Conservation (phyloP, 2,888 invertebrate species). For the Cantharis lateralis region DNA sequence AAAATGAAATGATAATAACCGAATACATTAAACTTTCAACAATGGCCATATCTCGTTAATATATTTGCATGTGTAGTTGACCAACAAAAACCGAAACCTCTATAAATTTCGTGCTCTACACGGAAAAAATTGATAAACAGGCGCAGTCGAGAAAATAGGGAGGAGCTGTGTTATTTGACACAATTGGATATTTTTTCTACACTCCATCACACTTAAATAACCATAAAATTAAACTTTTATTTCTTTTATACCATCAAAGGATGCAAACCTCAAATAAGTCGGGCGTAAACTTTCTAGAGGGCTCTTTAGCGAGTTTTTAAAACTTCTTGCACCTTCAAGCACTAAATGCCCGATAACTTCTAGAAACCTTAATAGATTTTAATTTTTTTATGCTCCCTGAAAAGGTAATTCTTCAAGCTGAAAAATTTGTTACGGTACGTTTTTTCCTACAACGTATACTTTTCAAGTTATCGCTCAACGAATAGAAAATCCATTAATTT, state of each 20-base stretch:
- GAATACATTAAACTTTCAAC: neutral
- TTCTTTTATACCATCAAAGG: neutral
- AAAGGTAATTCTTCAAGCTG: neutral
- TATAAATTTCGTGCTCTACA: neutral
- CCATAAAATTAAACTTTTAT: neutral
- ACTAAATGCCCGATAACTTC: neutral
- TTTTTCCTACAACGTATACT: neutral
- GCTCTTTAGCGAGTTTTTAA: neutral
- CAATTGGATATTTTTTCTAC: neutral
- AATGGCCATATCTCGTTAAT: neutral
- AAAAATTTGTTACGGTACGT: neutral
- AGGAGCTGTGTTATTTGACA: neutral
- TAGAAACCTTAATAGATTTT: neutral
- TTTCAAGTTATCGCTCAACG: neutral
- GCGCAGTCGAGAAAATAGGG: neutral
- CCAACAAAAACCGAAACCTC: neutral
- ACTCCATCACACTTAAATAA: neutral
- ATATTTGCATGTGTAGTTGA: neutral
- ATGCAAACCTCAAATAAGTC: neutral
- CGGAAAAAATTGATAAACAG: neutral
- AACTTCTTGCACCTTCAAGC: neutral
- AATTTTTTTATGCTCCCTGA: neutral
- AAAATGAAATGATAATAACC: neutral
- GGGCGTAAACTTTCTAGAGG: no score
- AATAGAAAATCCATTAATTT: neutral